Conservation (phyloP, 1,140 invertebrate genomes). For the Sycobia sp. region DNA sequence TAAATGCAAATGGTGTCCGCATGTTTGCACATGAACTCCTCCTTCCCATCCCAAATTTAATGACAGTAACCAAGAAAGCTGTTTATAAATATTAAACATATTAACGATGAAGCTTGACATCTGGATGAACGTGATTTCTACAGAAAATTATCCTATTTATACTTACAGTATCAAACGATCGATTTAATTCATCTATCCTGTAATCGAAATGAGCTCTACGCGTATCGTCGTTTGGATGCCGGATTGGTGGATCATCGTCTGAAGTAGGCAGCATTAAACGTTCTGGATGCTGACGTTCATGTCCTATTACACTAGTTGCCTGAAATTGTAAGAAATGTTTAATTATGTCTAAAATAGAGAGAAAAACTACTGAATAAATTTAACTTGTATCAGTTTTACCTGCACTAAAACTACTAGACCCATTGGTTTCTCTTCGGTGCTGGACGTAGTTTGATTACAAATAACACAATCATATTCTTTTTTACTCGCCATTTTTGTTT, state of each 20-base stretch:
- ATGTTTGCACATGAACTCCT: conserved; percentile 93
- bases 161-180: conserved; percentile 76
- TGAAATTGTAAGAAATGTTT: conserved; percentile 51
- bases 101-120: no score
- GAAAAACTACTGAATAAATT: neutral
- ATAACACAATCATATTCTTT: conserved; percentile 95
- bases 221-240: conserved; percentile 62
- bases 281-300: conserved; percentile 69
- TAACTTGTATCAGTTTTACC: conserved; percentile 62
- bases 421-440: conserved; percentile 84
- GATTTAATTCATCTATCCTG: conserved; percentile 71
- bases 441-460: conserved; percentile 87
- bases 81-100: conserved; percentile 1
- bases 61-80: conserved; percentile 75
- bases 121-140: neutral
- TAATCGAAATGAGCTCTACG: conserved; percentile 71
- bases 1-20: conserved; percentile 93
- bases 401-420: conserved; percentile 89
- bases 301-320: conserved; percentile 81
- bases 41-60: conserved; percentile 91
- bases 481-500: conserved; percentile 62
- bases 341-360: no score
- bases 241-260: conserved; percentile 65
- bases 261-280: conserved; percentile 69
- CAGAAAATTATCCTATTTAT: neutral